Evolutionary conservation across 2,113 vertebrate genomes (phyloP), one percentile per base, ranked within the genome.

Genomic region (Mesocricetus auratus): DNA sequence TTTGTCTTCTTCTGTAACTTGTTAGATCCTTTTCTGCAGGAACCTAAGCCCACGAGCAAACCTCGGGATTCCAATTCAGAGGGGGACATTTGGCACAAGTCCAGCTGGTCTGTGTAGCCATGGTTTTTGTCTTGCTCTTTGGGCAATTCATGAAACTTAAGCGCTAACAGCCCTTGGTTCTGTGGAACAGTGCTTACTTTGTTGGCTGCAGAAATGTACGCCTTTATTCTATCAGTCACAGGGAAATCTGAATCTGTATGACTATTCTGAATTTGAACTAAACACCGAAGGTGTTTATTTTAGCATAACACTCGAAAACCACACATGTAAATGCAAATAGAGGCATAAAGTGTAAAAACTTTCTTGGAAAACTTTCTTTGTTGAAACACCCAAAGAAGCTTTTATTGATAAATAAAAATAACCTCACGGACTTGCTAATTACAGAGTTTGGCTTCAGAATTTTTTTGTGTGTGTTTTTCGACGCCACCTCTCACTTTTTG

Each of bases 141-240:
- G 58, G n/a, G 47, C 86, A 78, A 42, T 71, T 86, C 10, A 5
- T 21, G 74, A 94, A 77, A 83, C 45, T 11, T 81, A 33, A 58
- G 5, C 9, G 7, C 68, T 29, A 77, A 33, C 21, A 94, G 87
- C 83, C 86, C 1, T 7, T 89, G 92, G 92, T 96, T 6, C 36
- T 94, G 77, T 47, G 45, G 42, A 87, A 97, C 94, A 96, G 91
- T 83, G 21, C 42, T 33, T 74, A 71, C 85, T 93, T 96, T 97
- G 96, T 97, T 96, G 91, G 89, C 69, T 22, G 68, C 42, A 95
- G 91, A 93, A 91, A 93, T 79, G 90, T 71, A 16, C 19, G 13
- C 71, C 78, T 42, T 74, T 39, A 88, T 97, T 0, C n/a, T 87
- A 6, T 93, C 53, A 62, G 60, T 92, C 90, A 22, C 1, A 2